Evolutionary conservation across 2,888 invertebrate species (phyloP), one percentile per base, ranked within the genome.

Genomic region (Papilio demoleus): DNA sequence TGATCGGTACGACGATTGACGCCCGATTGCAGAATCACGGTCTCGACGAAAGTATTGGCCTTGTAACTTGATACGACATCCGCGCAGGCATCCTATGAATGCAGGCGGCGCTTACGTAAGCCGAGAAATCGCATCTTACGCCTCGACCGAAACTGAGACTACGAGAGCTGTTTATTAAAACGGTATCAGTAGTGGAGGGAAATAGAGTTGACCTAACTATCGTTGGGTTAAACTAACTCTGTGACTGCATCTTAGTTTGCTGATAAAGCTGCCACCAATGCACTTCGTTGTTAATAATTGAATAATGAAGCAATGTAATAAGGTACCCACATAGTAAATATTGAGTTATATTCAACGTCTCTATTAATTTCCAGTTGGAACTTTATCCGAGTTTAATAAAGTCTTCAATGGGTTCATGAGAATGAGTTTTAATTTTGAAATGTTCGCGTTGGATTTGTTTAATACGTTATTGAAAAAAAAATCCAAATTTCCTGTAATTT

Each of bases 71-170:
- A 66, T 36, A 36, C 64, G 14, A 24, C 63, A 50, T 22, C 9
- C 64, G 53, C 64, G 62, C 47, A 22, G 45, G 47, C 62, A 66
- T 59, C 24, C 36, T 22, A 47, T 22, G 40, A 59, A 59, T 59
- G 65, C 59, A 65, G 22, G 45, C 65, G 45, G n/a, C 24, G 65
- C 45, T 65, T 65, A 59, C 65, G 58, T 65, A 65, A 65, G 31
- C 34, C 5, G 12, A 31, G 50, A 31, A 22, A 34, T 59, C 34
- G 9, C 36, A 22, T 66, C 59, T 66, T 6, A 59, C 17, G 59
- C 47, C 36, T 45, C 19, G 24, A 59, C 22, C 4, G 42, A 36
- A 59, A n/a, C 34, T 45, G 14, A n/a, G 53, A 1, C 14, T 45
- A 22, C 22, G 58, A 34, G 65, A 56, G 12, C 19, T 14, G 34